A percentile compares a stretch with the other conserved stretches of the same genome.
Conservation (phyloP, 2,113 vertebrate genomes). For the Sphaerodactylus townsendi region DNA sequence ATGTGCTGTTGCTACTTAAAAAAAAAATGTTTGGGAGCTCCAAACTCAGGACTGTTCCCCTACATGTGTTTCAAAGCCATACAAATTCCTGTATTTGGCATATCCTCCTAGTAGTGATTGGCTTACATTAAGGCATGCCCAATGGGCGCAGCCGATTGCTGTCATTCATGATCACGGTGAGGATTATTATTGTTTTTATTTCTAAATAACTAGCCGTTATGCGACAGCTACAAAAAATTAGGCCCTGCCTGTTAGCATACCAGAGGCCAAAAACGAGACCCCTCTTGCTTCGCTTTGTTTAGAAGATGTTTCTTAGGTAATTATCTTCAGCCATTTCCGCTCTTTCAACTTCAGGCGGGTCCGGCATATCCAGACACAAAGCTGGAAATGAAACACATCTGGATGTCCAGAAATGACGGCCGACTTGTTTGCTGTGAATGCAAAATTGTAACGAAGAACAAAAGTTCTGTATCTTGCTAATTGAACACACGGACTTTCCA, state of each 20-base stretch:
- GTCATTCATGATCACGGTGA: not conserved
- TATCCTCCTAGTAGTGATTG: not conserved
- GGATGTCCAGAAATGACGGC: slow-evolving; percentile 65
- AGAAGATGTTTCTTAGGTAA: slow-evolving; percentile 64
- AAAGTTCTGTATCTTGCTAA: slow-evolving; percentile 68
- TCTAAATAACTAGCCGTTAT: too few relatives aligned
- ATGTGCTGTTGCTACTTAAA: too few relatives aligned
- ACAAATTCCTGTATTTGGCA: not conserved
- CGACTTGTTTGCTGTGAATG: slow-evolving; percentile 56
- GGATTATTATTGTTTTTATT: too few relatives aligned
- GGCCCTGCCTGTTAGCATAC: not conserved
- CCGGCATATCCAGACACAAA: slow-evolving; percentile 62
- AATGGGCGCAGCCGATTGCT: not conserved
- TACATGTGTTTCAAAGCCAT: too few relatives aligned
- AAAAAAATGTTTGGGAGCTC: too few relatives aligned
- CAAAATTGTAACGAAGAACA: slow-evolving; percentile 59
- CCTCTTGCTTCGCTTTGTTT: slow-evolving; percentile 35
- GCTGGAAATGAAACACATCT: slow-evolving; percentile 74
- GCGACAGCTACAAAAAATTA: not conserved
- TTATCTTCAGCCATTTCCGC: slow-evolving; percentile 66
- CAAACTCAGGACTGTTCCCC: too few relatives aligned
- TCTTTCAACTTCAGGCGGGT: slow-evolving; percentile 69
- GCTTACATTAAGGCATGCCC: not conserved
- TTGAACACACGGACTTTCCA: slow-evolving; percentile 60
- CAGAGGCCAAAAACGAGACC: not conserved